Evolutionary conservation across 1,140 invertebrate species (phyloP).

Genomic region (Hermetia illucens): DNA sequence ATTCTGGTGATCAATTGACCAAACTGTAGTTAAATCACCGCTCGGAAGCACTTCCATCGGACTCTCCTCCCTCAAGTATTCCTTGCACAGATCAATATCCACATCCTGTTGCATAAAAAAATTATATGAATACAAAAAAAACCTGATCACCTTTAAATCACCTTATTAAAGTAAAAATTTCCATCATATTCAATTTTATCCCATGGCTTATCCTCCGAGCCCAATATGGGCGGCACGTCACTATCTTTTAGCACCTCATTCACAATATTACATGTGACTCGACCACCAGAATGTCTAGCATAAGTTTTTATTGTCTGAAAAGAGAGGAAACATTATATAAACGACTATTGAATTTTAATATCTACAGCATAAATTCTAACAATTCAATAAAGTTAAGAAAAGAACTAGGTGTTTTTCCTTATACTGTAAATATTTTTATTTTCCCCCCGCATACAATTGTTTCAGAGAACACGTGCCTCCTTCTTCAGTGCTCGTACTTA

Average conservation of each 20-base stretch:
- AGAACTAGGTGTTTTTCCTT: no score
- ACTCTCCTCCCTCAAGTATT: slow-evolving; percentile 1
- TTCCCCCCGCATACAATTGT: no score
- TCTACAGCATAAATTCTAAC: no score
- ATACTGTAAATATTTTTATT: no score
- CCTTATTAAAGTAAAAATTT: slow-evolving; percentile 22
- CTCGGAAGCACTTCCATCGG: no score
- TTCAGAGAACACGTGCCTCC: no score
- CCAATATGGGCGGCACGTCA: slow-evolving; percentile 23
- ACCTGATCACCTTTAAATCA: neutral
- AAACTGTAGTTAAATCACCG: no score
- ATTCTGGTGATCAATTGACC: no score
- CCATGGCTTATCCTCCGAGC: slow-evolving; percentile 26
- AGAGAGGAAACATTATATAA: neutral
- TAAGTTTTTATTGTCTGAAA: slow-evolving; percentile 25
- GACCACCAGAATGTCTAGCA: slow-evolving; percentile 23
- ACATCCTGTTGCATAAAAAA: neutral
- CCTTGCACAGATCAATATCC: slow-evolving; percentile 1
- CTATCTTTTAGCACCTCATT: slow-evolving; percentile 27
- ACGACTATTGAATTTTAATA: no score
- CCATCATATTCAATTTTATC: slow-evolving; percentile 28
- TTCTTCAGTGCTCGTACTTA: no score
- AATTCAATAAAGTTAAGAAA: no score
- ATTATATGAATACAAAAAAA: neutral
- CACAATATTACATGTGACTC: slow-evolving; percentile 25